These are phyloP conservation scores for Eupithecia vulgata DNA, from an alignment of 2,888 invertebrate species.

Conservation along the genomic window DNA sequence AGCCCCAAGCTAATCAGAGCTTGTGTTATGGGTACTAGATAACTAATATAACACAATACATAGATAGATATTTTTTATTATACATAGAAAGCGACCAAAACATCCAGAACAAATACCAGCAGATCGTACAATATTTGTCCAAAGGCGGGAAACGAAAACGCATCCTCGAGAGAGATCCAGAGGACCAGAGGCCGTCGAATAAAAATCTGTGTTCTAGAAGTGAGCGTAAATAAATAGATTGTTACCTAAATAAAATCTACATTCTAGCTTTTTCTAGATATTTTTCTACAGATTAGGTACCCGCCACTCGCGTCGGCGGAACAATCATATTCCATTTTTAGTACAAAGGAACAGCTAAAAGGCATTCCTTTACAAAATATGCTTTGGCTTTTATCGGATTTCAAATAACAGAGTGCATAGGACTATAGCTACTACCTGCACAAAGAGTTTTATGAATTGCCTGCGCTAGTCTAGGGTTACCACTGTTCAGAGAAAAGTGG, in stretches of 20 bases:
- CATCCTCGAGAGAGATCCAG: too few species aligned
- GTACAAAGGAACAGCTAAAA: slow-evolving; percentile 20
- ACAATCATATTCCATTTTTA: slow-evolving; percentile 6
- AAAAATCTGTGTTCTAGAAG: too few species aligned
- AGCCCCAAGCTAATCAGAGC: too few species aligned
- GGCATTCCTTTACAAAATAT: slow-evolving; percentile 28
- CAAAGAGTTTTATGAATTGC: neutral
- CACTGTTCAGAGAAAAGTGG: neutral
- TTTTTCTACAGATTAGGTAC: neutral
- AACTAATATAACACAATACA: too few species aligned
- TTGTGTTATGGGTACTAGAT: too few species aligned
- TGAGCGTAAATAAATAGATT: too few species aligned
- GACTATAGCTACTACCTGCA: slow-evolving; percentile 13
- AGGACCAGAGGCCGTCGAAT: too few species aligned
- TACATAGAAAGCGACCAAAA: too few species aligned
- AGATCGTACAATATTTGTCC: too few species aligned
- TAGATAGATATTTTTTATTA: too few species aligned
- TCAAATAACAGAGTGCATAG: slow-evolving; percentile 28
- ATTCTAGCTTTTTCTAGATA: neutral
- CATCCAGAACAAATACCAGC: too few species aligned
- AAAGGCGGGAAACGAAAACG: too few species aligned
- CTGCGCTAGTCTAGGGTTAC: neutral
- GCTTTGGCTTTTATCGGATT: slow-evolving; percentile 24
- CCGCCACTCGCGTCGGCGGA: neutral
- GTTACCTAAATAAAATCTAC: neutral